Base-by-base conservation (phyloP, 2,113 vertebrate species). In the Corythoichthys intestinalis region DNA sequence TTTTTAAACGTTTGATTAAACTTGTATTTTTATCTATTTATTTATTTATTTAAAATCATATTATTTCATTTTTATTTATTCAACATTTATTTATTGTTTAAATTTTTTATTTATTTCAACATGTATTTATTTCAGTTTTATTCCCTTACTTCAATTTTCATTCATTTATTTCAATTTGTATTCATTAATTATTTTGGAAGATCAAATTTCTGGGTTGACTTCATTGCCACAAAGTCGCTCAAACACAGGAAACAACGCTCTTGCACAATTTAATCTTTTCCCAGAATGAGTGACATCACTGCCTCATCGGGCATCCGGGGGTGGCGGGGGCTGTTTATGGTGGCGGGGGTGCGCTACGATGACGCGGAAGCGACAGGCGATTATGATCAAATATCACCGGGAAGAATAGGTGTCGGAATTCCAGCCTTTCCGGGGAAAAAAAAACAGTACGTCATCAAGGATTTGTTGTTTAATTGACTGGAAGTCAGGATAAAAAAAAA, bases 331-430 rank as follows among this genome's bases (percentile, higher is more conserved):
- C 9, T 28, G 20, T 28, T 28, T 28, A 28, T 13, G 54, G 1
- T 34, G 56, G 20, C 10, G 5, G 52, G n/a, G n/a, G 52, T 11
- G n/a, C 53, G 50, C 15, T n/a, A n/a, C 20, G 20, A 56, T 58
- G 56, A 58, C 56, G 56, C 62, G 65, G 66, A 75, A 38, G 74
- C 85, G 87, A 87, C 87, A 89, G 87, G 75, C 85, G 72, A 78
- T 70, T 86, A 89, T 90, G 88, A 89, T 84, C 77, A 79, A 85
- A 84, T 82, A 82, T 80, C 66, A 69, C 75, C 73, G 44, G 61
- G 67, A 69, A 82, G 75, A 73, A 79, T 72, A n/a, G 59, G 57
- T 61, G 73, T 70, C 59, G 56, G 41, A 82, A 66, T n/a, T 14
- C 52, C 66, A 83, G 73, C 78, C 73, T 72, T 71, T 74, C 59